Conservation (phyloP, 2,797 vertebrate genomes). For the Lutjanus argentimaculatus region DNA sequence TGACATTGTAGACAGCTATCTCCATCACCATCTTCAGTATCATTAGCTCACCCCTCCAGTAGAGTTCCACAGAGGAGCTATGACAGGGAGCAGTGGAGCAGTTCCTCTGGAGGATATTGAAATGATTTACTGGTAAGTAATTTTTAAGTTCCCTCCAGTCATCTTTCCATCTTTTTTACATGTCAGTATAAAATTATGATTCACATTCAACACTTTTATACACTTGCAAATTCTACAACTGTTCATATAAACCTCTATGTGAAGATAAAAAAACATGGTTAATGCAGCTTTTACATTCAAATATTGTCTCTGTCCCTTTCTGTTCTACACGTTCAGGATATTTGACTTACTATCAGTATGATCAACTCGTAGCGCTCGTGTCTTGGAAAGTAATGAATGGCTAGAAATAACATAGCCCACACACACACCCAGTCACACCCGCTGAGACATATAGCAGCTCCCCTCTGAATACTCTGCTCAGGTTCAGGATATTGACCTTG, state of each 20-base stretch:
- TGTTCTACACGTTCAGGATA: constrained; percentile 26
- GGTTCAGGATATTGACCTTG: constrained; percentile 59
- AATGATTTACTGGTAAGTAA: constrained; percentile 1
- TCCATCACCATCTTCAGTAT: neutral
- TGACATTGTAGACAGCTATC: neutral
- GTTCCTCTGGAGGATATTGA: neutral
- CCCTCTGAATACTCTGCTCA: constrained; percentile 19
- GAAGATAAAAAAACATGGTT: neutral
- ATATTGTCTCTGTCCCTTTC: neutral
- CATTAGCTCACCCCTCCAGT: neutral
- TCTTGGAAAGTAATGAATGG: constrained; percentile 26
- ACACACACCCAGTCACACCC: constrained; percentile 6
- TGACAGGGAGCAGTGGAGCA: neutral
- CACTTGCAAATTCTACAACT: neutral
- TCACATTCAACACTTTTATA: neutral
- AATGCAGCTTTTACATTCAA: constrained; percentile 2
- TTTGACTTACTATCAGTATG: constrained; percentile 27
- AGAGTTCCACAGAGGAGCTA: neutral
- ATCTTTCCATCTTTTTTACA: constrained; percentile 1
- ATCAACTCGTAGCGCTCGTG: neutral
- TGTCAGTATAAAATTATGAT: neutral
- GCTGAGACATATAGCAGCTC: constrained; percentile 14
- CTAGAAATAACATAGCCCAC: constrained; percentile 6
- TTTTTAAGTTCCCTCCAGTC: neutral
- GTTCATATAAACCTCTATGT: neutral